Conservation (phyloP, 2,797 vertebrate species). For the Gephyroberyx darwinii region DNA sequence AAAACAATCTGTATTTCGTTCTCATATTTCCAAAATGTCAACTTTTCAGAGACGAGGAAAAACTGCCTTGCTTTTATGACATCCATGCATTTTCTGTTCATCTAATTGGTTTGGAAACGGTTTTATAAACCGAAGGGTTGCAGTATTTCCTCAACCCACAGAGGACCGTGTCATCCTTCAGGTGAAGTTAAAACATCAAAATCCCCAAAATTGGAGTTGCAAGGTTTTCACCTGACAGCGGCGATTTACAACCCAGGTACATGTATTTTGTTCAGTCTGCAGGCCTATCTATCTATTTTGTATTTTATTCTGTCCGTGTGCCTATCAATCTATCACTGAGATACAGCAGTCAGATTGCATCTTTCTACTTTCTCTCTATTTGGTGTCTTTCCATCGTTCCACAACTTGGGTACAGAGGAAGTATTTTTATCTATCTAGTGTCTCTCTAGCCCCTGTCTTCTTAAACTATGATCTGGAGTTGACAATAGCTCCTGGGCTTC, state of each 20-base stretch:
- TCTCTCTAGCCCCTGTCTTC: conserved; percentile 38
- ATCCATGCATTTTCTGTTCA: too few relatives aligned
- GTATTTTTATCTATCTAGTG: conserved; percentile 43
- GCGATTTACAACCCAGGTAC: conserved; percentile 1
- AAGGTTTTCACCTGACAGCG: too few relatives aligned
- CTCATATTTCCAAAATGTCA: too few relatives aligned
- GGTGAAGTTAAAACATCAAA: too few relatives aligned
- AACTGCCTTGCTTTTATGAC: too few relatives aligned
- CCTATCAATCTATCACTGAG: neutral
- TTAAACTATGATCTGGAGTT: conserved; percentile 15
- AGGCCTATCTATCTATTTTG: neutral
- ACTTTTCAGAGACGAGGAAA: too few relatives aligned
- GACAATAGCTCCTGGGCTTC: conserved; percentile 33
- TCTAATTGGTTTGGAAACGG: too few relatives aligned
- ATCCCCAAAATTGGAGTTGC: too few relatives aligned
- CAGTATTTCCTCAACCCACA: too few relatives aligned
- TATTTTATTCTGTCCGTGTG: conserved; percentile 8
- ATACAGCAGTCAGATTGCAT: conserved; percentile 17
- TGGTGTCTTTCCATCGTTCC: neutral
- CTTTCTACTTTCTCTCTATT: conserved; percentile 3
- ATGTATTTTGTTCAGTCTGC: conserved; percentile 13
- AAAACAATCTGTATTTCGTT: conserved; percentile 15
- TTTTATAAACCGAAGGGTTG: too few relatives aligned
- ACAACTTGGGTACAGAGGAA: conserved; percentile 20
- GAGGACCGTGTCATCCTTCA: too few relatives aligned